These are phyloP conservation scores for Cosmorhoe ocellata DNA, from an alignment of 2,888 invertebrate genomes.

Conservation along the genomic window DNA sequence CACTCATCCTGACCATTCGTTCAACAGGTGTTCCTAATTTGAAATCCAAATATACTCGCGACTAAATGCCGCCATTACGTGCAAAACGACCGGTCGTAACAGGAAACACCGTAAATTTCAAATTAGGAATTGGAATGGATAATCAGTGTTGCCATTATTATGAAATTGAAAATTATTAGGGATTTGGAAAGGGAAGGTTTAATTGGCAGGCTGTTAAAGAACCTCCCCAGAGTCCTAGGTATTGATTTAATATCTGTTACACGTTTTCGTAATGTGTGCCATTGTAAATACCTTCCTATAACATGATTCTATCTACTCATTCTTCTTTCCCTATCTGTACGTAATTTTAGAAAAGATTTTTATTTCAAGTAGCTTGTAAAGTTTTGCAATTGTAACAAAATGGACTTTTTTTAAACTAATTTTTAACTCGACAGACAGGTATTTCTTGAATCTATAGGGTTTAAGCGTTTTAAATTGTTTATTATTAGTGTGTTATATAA, in stretches of 20 bases:
- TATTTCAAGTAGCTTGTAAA: no score
- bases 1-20: constrained; percentile 27
- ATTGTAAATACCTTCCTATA: no score
- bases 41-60: constrained; percentile 62
- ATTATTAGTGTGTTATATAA: no score
- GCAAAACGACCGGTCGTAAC: constrained; percentile 39
- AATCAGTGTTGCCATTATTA: constrained; percentile 34
- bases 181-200: constrained; percentile 16
- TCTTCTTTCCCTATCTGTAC: no score
- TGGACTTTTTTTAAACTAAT: no score
- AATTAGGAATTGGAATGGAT: constrained; percentile 39
- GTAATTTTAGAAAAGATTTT: no score
- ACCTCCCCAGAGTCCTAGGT: constrained; percentile 6
- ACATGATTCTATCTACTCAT: no score
- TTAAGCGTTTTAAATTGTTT: no score
- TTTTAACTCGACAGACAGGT: no score
- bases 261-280: no score
- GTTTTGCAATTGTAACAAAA: no score
- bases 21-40: constrained; percentile 76
- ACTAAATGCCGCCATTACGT: constrained; percentile 53
- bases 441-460: no score
- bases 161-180: constrained; percentile 28
- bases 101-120: constrained; percentile 40
- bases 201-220: constrained; percentile 15
- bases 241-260: constrained; percentile 8